phyloP scores from a whole-genome alignment of 2,797 vertebrate genomes.

The Crenichthys baileyi region DNA sequence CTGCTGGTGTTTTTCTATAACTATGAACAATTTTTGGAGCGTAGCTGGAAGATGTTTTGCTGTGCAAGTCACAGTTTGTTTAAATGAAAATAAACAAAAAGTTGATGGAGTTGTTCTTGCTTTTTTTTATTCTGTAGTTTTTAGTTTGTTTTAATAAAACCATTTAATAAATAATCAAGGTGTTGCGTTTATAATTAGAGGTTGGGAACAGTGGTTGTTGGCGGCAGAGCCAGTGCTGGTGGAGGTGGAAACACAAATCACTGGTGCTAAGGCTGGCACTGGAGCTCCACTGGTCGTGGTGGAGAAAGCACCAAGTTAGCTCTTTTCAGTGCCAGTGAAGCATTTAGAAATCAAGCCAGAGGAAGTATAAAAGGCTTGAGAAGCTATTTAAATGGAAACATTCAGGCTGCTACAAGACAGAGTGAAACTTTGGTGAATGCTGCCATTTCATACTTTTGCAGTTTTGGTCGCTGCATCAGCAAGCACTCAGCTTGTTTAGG shows the following conservation, averaged over 20 bases:
- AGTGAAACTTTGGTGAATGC: neutral
- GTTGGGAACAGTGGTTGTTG: neutral
- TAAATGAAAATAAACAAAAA: slow-evolving; percentile 46
- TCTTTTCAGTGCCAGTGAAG: neutral
- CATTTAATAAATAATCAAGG: neutral
- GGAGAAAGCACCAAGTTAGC: neutral
- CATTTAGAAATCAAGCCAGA: neutral
- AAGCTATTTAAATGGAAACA: neutral
- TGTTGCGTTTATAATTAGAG: neutral
- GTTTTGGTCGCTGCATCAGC: neutral
- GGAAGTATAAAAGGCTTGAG: neutral
- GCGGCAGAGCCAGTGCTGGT: neutral
- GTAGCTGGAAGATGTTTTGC: slow-evolving; percentile 60
- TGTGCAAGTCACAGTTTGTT: slow-evolving; percentile 72
- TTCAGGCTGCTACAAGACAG: neutral
- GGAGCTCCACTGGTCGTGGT: neutral
- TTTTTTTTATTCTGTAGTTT: neutral
- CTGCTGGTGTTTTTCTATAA: slow-evolving; percentile 41
- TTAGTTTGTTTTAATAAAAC: neutral
- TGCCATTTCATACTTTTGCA: neutral
- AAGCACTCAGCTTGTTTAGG: neutral
- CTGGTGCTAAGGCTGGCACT: neutral
- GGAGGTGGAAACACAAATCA: neutral
- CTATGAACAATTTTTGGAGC: slow-evolving; percentile 45
- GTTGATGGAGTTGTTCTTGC: neutral